phyloP scores from a whole-genome alignment of 2,888 invertebrate genomes.

The Galerucella nymphaeae region DNA sequence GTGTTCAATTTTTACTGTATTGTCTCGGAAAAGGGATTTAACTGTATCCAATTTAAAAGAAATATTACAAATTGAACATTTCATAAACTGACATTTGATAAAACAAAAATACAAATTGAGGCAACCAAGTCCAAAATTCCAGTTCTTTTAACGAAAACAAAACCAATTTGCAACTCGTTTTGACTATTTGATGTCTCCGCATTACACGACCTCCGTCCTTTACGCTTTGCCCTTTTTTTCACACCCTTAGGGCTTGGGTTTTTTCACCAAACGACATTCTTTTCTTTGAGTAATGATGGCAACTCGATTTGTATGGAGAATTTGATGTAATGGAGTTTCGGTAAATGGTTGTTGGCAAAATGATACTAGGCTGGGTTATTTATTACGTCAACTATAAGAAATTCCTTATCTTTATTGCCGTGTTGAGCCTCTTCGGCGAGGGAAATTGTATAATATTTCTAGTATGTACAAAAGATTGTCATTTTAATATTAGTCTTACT shows the following conservation, averaged over 20 bases:
- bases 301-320: conserved; percentile 37
- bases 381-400: conserved; percentile 9
- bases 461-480: neutral
- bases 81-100: conserved; percentile 15
- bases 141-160: conserved; percentile 56
- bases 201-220: conserved; percentile 28
- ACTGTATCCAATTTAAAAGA: too few species aligned
- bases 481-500: conserved; percentile 24
- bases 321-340: conserved; percentile 35
- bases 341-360: conserved; percentile 30
- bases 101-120: conserved; percentile 18
- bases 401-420: conserved; percentile 9
- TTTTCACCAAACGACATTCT: conserved; percentile 24
- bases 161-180: conserved; percentile 53
- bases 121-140: conserved; percentile 37
- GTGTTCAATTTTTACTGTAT: too few species aligned
- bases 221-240: conserved; percentile 9
- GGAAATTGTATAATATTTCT: neutral
- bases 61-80: neutral
- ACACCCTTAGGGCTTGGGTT: conserved; percentile 28
- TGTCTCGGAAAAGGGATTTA: too few species aligned
- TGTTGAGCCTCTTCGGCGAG: neutral
- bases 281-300: conserved; percentile 36
- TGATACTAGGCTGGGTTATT: conserved; percentile 23
- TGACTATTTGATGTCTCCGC: conserved; percentile 40